These are phyloP conservation scores for Drosophila quinaria DNA, from an alignment of 2,888 invertebrate genomes.

Conservation along the genomic window DNA sequence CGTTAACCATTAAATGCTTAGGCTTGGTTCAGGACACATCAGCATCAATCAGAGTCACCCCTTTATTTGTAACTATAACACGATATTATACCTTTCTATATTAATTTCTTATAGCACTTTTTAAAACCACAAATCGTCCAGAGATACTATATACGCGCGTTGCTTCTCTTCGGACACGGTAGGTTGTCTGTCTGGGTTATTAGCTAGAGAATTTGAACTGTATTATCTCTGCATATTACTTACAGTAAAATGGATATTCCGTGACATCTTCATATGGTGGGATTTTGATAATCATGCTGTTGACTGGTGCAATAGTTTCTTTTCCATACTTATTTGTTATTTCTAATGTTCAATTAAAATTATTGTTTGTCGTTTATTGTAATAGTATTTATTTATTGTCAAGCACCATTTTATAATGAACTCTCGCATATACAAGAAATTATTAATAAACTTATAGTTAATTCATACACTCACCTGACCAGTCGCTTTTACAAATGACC, in stretches of 20 bases:
- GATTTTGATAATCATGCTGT: not conserved
- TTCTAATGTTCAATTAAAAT: conserved; percentile 6
- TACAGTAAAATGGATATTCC: conserved; percentile 34
- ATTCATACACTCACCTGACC: conserved; percentile 7
- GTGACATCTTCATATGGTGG: conserved; percentile 7
- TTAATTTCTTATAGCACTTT: conserved; percentile 32
- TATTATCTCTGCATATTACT: conserved; percentile 26
- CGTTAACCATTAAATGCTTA: not conserved
- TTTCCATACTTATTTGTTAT: not conserved
- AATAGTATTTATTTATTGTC: conserved; percentile 34
- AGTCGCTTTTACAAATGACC: conserved; percentile 9
- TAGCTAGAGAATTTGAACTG: not conserved
- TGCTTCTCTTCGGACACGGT: conserved; percentile 40
- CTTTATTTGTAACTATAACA: not conserved
- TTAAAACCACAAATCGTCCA: conserved; percentile 12
- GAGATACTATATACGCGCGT: conserved; percentile 21
- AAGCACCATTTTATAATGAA: conserved; percentile 14
- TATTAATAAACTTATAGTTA: conserved; percentile 17
- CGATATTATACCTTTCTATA: conserved; percentile 6
- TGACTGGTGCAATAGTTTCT: conserved; percentile 2
- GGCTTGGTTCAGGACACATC: not conserved
- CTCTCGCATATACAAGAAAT: not conserved
- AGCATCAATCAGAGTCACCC: not conserved
- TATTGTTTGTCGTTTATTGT: conserved; percentile 7
- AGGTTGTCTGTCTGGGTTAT: conserved; percentile 26